Percentiles rank a stretch among this genome's conserved stretches.
These are phyloP conservation scores for Zosterops borbonicus DNA, from an alignment of 2,113 vertebrate genomes.

Conservation along the genomic window DNA sequence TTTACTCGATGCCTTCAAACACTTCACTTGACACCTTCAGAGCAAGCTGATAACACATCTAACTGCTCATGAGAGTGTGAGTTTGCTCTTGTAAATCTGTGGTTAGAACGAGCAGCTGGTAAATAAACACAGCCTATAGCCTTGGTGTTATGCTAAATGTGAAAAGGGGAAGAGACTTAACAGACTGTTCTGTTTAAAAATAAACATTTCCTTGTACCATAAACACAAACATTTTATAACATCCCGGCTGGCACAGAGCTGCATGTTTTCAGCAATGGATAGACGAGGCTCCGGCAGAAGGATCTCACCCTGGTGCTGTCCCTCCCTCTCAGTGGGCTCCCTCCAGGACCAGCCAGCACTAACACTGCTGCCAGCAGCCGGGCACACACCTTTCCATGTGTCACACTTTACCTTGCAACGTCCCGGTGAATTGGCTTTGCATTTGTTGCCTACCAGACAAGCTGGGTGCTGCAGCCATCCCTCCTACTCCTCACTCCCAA, in stretches of 20 bases:
- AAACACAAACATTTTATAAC: not conserved
- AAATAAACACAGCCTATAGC: slow-evolving; percentile 16
- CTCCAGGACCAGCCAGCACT: accelerated
- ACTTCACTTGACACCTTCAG: not conserved
- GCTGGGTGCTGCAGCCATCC: accelerated
- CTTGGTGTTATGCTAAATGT: not conserved
- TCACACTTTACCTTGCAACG: not conserved
- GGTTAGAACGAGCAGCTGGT: not conserved
- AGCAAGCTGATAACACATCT: not conserved
- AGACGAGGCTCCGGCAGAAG: not conserved
- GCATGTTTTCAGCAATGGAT: not conserved
- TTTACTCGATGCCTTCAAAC: not conserved
- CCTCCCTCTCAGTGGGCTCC: not conserved
- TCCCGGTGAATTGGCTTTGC: accelerated
- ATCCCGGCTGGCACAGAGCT: not conserved
- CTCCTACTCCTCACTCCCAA: not conserved
- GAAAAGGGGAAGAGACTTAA: slow-evolving; percentile 56
- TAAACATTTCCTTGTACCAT: slow-evolving; percentile 37
- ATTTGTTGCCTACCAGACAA: not conserved
- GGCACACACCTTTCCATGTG: accelerated
- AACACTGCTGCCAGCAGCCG: accelerated
- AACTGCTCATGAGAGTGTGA: not conserved
- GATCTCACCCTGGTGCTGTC: accelerated
- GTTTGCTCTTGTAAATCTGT: slow-evolving; percentile 6
- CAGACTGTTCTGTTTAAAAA: slow-evolving; percentile 51